These are phyloP conservation scores for Tetrao urogallus DNA, from an alignment of 2,113 vertebrate genomes.

Conservation along the genomic window DNA sequence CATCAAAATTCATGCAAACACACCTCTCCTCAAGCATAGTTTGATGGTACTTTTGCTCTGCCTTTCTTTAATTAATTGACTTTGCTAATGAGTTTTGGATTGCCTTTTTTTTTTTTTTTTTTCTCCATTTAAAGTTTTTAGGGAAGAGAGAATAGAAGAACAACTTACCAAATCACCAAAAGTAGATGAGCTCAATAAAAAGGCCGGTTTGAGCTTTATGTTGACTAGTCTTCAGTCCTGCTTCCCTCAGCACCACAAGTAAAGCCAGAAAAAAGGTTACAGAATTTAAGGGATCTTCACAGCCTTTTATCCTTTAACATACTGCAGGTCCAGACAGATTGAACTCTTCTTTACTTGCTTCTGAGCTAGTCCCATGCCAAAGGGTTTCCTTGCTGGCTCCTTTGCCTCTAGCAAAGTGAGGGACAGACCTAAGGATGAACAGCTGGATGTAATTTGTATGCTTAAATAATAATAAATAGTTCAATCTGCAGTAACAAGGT, in stretches of 20 bases:
- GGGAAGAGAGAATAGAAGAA: not conserved
- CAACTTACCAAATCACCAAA: not conserved
- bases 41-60: not conserved
- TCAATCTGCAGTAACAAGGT: constrained; percentile 5
- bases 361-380: not conserved
- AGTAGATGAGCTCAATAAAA: not conserved
- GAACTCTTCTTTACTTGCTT: not conserved
- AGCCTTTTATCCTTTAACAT: not conserved
- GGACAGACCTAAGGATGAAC: constrained; percentile 13
- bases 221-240: not conserved
- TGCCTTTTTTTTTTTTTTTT: not conserved
- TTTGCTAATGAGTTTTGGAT: not conserved
- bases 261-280: not conserved
- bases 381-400: not conserved
- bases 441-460: not conserved
- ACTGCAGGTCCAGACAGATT: not conserved
- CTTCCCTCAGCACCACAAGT: not conserved
- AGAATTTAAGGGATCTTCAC: not conserved
- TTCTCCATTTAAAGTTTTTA: not conserved
- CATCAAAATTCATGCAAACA: not conserved
- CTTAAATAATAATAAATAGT: constrained; percentile 36
- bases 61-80: not conserved
- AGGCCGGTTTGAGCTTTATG: not conserved
- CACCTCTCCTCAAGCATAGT: not conserved
- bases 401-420: not conserved